A percentile compares a stretch with the other conserved stretches of the same genome.
phyloP scores from a whole-genome alignment of 2,113 vertebrate species.

The Epinephelus moara region DNA sequence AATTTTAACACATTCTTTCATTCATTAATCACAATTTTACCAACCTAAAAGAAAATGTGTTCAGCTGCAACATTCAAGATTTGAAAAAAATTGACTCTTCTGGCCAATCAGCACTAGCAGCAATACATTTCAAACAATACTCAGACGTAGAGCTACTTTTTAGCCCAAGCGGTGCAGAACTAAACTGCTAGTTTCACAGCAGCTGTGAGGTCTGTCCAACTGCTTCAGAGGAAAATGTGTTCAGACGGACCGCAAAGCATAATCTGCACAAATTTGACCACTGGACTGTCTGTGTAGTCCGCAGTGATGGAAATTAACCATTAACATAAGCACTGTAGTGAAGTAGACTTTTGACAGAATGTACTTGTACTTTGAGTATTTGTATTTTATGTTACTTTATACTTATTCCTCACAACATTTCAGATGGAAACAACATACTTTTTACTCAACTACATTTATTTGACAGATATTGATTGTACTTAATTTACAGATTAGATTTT shows the following conservation, averaged over 20 bases:
- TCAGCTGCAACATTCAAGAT: neutral
- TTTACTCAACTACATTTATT: no score
- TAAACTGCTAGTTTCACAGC: neutral
- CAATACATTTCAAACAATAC: no score
- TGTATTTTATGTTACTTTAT: no score
- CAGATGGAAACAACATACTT: no score
- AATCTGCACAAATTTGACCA: neutral
- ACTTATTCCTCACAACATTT: no score
- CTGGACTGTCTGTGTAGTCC: neutral
- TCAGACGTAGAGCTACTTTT: neutral
- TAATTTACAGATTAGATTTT: no score
- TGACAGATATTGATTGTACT: no score
- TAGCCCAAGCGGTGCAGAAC: neutral
- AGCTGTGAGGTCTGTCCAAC: neutral
- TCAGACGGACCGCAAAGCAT: neutral
- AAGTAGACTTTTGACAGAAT: no score
- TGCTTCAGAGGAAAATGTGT: neutral
- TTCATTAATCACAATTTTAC: neutral
- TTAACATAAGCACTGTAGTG: no score
- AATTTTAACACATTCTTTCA: neutral
- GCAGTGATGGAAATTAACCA: no score
- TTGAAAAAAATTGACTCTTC: neutral
- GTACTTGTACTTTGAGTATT: no score
- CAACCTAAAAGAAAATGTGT: neutral
- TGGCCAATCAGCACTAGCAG: neutral